Base-by-base conservation (phyloP, 2,797 vertebrate genomes). In the Momotus momota region DNA sequence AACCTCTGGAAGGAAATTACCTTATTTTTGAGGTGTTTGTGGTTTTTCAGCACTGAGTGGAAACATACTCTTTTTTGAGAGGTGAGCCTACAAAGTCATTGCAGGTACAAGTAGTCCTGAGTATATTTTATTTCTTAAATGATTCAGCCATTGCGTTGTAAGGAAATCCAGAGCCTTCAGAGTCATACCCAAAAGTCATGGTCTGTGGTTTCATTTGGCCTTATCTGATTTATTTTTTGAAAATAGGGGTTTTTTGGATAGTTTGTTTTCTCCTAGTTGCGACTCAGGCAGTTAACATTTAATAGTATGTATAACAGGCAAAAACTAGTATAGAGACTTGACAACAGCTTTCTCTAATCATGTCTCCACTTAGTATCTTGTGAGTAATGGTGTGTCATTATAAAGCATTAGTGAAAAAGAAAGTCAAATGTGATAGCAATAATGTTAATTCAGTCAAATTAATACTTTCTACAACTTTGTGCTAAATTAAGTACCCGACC, bases 91-190 rank as follows among this genome's bases (percentile, higher is more conserved):
- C 1, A 0, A 25, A 57, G 26, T 51, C 51, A 5, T 2, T 51
- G 48, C 64, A 27, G 41, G 79, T 88, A n/a, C 40, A 70, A 18
- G 27, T 41, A 29, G 70, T 48, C 10, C 20, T 10, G 69, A 46
- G 16, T 48, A 1, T 29, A 0, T 62, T 82, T 65, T 54, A 8
- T 38, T 69, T n/a, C 41, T 31, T 31, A 38, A 70, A 20, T 26
- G n/a, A 20, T 15, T 9, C 2, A 2, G 1, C 23, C 1, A 0
- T 18, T 58, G 54, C 12, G 1, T 27, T 55, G 9, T 41, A 11
- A 73, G 9, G 17, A 11, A 10, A 51, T 51, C 6, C 25, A 18
- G 13, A 22, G 18, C 33, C 10, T 83, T 51, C 57, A 40, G 25
- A 3, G 9, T n/a, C n/a, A 2, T 5, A 21, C 6, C 9, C 21